A percentile compares a stretch with the other conserved stretches of the same genome.
Evolutionary conservation across 2,797 vertebrate species (phyloP).

Genomic region (Mastacembelus armatus): DNA sequence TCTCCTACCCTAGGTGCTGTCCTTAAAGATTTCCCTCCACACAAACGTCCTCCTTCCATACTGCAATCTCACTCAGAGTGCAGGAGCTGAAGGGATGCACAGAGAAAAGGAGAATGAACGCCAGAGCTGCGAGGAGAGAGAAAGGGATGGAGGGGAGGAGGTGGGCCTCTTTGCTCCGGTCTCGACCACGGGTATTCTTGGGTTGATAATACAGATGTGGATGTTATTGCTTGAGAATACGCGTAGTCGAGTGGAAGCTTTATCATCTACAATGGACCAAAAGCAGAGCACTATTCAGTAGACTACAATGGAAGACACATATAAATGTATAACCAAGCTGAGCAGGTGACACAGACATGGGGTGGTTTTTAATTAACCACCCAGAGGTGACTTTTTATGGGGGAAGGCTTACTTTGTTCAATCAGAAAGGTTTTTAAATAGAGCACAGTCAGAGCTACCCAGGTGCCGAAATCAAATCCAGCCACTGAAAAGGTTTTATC

Average conservation of each 20-base stretch:
- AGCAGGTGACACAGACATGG: constrained; percentile 32
- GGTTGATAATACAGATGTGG: constrained; percentile 85
- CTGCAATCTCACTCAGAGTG: constrained; percentile 52
- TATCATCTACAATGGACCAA: constrained; percentile 65
- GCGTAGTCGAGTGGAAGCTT: constrained; percentile 80
- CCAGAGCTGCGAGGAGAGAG: constrained; percentile 36
- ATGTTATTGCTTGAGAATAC: constrained; percentile 88
- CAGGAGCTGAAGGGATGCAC: constrained; percentile 45
- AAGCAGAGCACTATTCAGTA: constrained; percentile 32
- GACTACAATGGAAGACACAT: constrained; percentile 23
- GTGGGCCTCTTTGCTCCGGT: constrained; percentile 71
- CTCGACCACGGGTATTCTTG: constrained; percentile 85
- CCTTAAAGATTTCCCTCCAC: constrained; percentile 58
- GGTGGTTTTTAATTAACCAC: constrained; percentile 44
- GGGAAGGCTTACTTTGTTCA: constrained; percentile 49
- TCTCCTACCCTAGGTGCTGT: constrained; percentile 69
- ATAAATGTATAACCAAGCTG: constrained; percentile 17
- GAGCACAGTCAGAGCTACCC: constrained; percentile 47
- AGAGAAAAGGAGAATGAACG: constrained; percentile 40
- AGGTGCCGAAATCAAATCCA: constrained; percentile 59
- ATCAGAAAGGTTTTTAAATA: constrained; percentile 48
- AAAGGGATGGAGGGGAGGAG: constrained; percentile 44
- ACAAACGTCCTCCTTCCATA: constrained; percentile 55
- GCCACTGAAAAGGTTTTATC: constrained; percentile 57
- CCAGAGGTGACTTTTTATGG: constrained; percentile 50